These are phyloP conservation scores for Sylvicola cinctus DNA, from an alignment of 2,888 invertebrate genomes.

Conservation along the genomic window DNA sequence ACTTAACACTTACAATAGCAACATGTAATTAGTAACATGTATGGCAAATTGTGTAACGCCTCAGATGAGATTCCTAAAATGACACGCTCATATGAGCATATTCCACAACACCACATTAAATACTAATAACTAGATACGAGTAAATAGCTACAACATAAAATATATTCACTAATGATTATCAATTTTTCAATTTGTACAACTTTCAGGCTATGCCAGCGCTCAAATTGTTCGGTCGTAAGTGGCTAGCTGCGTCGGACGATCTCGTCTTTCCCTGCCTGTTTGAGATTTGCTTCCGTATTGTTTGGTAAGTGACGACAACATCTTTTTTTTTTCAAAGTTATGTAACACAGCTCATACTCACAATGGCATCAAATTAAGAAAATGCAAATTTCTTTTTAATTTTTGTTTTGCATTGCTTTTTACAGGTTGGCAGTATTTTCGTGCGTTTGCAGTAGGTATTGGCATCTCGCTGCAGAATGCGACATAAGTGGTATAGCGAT, in stretches of 20 bases:
- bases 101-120: too few relatives aligned
- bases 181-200: background rate
- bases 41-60: too few relatives aligned
- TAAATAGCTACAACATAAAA: too few relatives aligned
- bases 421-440: constrained; percentile 43
- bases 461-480: constrained; percentile 48
- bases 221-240: constrained; percentile 68
- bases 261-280: constrained; percentile 73
- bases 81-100: too few relatives aligned
- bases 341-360: background rate
- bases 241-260: constrained; percentile 82
- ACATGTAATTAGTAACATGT: too few relatives aligned
- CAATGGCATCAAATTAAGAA: background rate
- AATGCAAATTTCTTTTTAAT: background rate
- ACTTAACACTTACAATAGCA: too few relatives aligned
- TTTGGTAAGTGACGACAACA: constrained; percentile 34
- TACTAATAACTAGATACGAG: too few relatives aligned
- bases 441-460: constrained; percentile 39
- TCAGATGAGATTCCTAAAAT: too few relatives aligned
- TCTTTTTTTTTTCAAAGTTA: constrained; percentile 3
- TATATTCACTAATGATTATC: too few relatives aligned
- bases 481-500: constrained; percentile 44
- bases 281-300: constrained; percentile 47
- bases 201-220: constrained; percentile 56
- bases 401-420: constrained; percentile 2